These are phyloP conservation scores for Paradisaea rubra DNA, from an alignment of 2,113 vertebrate genomes.

Conservation along the genomic window DNA sequence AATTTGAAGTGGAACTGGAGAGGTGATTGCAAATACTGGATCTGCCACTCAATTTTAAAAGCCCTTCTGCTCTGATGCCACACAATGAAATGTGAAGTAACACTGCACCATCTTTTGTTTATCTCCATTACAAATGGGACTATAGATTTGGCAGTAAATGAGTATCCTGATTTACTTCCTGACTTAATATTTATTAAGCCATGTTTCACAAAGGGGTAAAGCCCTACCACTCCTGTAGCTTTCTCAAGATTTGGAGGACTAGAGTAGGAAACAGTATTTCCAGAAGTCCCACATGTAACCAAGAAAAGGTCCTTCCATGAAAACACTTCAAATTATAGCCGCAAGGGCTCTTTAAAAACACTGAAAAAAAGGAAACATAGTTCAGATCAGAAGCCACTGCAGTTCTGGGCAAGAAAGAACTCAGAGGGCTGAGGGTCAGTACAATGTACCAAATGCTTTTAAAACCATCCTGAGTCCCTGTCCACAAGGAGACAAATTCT, in stretches of 20 bases:
- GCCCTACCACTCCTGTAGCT: neutral
- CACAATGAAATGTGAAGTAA: neutral
- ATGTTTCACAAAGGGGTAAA: neutral
- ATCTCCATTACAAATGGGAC: neutral
- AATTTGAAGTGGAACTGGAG: neutral
- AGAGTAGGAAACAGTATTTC: neutral
- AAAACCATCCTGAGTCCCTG: neutral
- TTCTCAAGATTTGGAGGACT: neutral
- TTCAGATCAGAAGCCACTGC: neutral
- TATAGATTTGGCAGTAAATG: neutral
- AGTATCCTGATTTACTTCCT: neutral
- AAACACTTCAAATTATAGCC: neutral
- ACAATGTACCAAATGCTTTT: neutral
- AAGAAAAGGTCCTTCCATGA: neutral
- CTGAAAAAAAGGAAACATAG: neutral
- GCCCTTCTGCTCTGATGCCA: neutral
- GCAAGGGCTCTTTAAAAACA: neutral
- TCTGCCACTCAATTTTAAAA: neutral
- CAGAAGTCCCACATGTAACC: neutral
- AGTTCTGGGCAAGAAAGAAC: neutral
- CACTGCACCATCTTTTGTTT: neutral
- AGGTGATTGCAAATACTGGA: neutral
- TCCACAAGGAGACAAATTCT: neutral
- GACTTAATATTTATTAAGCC: neutral
- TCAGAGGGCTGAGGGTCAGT: neutral